Percentiles rank a stretch among this genome's conserved stretches.
phyloP scores from a whole-genome alignment of 2,113 vertebrate species.

The Hystrix cristata region DNA sequence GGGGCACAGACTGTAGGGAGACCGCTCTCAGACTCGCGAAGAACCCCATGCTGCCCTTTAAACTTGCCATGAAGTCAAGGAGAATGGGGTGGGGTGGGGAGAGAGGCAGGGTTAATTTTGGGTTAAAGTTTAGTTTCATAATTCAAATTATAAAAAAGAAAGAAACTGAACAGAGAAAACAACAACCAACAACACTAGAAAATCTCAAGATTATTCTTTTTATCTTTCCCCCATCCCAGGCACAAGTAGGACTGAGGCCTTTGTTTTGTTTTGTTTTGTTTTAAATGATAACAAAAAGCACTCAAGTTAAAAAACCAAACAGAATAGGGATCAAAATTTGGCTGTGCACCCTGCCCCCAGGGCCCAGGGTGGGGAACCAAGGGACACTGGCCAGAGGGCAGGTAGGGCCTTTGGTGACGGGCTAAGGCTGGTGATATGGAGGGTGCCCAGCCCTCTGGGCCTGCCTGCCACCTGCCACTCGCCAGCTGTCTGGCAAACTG shows the following conservation, averaged over 20 bases:
- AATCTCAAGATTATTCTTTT: conserved; percentile 82
- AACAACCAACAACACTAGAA: conserved; percentile 86
- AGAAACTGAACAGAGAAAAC: conserved; percentile 85
- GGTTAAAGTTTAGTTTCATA: conserved; percentile 90
- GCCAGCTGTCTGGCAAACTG: conserved; percentile 83
- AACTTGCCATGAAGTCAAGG: conserved; percentile 89
- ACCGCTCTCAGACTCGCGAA: conserved; percentile 83
- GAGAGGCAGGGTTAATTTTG: conserved; percentile 88
- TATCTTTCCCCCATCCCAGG: conserved; percentile 77
- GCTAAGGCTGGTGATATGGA: conserved; percentile 46
- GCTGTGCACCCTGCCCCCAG: conserved; percentile 75
- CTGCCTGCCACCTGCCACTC: background rate
- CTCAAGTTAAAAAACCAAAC: conserved; percentile 81
- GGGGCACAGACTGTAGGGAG: conserved; percentile 68
- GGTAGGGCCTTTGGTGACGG: background rate
- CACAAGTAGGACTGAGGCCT: conserved; percentile 87
- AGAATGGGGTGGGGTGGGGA: conserved; percentile 76
- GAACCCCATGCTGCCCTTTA: conserved; percentile 92
- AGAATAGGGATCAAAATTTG: conserved; percentile 75
- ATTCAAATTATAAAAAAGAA: conserved; percentile 87
- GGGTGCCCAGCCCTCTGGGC: background rate
- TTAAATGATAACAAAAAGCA: conserved; percentile 85
- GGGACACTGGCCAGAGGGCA: conserved; percentile 84
- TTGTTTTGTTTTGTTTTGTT: background rate
- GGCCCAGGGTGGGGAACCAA: conserved; percentile 76